Evolutionary conservation across 2,113 vertebrate species (phyloP).

Genomic region (Sporophila hypoxantha): DNA sequence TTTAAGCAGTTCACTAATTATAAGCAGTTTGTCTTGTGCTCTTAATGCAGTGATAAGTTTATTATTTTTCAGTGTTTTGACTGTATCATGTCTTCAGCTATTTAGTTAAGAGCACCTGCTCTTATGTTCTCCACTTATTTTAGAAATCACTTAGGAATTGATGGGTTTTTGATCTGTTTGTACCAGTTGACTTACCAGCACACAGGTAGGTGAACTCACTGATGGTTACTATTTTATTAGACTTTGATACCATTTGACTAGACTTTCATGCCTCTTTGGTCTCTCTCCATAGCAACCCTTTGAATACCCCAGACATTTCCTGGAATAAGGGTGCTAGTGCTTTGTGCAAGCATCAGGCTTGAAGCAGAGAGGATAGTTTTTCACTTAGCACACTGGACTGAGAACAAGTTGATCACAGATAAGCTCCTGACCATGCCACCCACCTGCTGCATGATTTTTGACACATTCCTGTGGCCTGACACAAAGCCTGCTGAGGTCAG

Average conservation of each 20-base stretch:
- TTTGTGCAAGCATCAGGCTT: not conserved
- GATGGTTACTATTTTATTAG: not conserved
- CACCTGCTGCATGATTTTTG: not conserved
- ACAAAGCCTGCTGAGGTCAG: not conserved
- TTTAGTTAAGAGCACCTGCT: not conserved
- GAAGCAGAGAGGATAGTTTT: not conserved
- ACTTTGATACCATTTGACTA: not conserved
- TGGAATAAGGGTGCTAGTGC: not conserved
- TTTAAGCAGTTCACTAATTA: not conserved
- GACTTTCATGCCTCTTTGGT: not conserved
- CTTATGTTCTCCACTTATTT: not conserved
- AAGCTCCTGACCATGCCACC: not conserved
- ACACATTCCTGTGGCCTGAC: not conserved
- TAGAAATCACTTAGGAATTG: not conserved
- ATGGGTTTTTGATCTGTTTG: rapidly evolving
- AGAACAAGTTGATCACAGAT: not conserved
- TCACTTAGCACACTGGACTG: not conserved
- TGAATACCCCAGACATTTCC: not conserved
- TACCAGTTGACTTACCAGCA: not conserved
- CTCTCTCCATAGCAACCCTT: not conserved
- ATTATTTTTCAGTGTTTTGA: not conserved
- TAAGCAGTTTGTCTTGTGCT: rapidly evolving
- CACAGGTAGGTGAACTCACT: not conserved
- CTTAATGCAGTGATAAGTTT: not conserved
- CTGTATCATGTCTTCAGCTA: not conserved